These are phyloP conservation scores for Adelognathus sp. DNA, from an alignment of 2,888 invertebrate species.

Conservation along the genomic window DNA sequence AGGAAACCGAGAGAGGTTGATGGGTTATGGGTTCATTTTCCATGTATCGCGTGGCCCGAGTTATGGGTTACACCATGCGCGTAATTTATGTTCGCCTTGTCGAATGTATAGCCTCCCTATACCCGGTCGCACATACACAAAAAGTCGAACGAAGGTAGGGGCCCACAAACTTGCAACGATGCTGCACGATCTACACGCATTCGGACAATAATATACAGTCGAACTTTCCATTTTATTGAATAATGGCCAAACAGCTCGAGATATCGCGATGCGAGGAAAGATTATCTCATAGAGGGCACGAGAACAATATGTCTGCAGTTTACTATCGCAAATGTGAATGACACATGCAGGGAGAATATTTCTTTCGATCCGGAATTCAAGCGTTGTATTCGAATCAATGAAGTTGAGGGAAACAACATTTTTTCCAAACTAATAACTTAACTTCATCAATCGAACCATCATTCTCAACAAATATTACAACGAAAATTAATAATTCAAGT, in stretches of 20 bases:
- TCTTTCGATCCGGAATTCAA: too few species aligned
- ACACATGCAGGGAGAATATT: too few species aligned
- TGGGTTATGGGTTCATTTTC: conserved; percentile 73
- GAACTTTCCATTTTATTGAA: conserved; percentile 13
- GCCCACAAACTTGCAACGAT: not conserved
- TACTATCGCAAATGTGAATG: not conserved
- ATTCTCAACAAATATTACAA: too few species aligned
- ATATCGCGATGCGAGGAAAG: not conserved
- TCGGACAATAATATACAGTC: conserved; percentile 15
- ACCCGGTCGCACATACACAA: not conserved
- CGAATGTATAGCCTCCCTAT: conserved; percentile 34
- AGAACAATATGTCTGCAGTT: not conserved
- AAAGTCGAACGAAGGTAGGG: not conserved
- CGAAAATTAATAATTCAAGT: too few species aligned
- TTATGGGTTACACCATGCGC: conserved; percentile 70
- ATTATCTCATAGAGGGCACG: not conserved
- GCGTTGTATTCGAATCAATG: too few species aligned
- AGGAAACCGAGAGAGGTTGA: conserved; percentile 60
- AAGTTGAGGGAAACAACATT: too few species aligned
- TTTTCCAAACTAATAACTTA: too few species aligned
- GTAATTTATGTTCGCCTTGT: conserved; percentile 64
- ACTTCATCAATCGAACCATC: too few species aligned
- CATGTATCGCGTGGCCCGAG: conserved; percentile 69
- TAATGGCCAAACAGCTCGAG: not conserved
- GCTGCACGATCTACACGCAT: conserved; percentile 28